Evolutionary conservation across 2,113 vertebrate species (phyloP).

Genomic region (Prochilodus magdalenae): DNA sequence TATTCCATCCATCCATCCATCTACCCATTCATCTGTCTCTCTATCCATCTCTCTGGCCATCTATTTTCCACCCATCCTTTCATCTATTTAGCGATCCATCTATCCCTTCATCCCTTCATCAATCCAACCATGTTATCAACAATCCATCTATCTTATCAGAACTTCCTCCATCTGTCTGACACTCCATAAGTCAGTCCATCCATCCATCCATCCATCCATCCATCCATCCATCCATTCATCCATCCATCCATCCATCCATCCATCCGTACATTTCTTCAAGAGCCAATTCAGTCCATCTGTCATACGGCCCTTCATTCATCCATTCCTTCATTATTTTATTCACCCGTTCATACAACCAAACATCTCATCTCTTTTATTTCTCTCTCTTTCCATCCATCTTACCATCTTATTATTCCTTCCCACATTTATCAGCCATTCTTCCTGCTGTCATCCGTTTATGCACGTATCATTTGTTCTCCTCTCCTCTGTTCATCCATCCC

Average conservation of each 20-base stretch:
- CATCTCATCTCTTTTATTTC: too few species aligned
- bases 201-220: constrained; percentile 15
- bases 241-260: too few species aligned
- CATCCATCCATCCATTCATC: neutral
- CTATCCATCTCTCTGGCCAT: neutral
- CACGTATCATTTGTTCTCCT: too few species aligned
- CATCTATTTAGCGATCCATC: neutral
- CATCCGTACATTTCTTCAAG: too few species aligned
- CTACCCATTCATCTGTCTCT: neutral
- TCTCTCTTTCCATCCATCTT: neutral
- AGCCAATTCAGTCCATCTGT: neutral
- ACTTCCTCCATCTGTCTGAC: too few species aligned
- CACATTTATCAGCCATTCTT: too few species aligned
- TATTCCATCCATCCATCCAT: too few species aligned
- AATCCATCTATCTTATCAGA: neutral
- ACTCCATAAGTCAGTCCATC: neutral
- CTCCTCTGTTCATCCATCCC: too few species aligned
- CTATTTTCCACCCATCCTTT: neutral
- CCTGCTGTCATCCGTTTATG: too few species aligned
- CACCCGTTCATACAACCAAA: too few species aligned
- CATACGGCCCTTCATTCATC: neutral
- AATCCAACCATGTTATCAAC: too few species aligned
- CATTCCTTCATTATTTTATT: too few species aligned
- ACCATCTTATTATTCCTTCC: neutral
- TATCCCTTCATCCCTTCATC: neutral